Evolutionary conservation across 2,888 invertebrate species (phyloP), one percentile per base, ranked within the genome.

Genomic region (Amiota minor): DNA sequence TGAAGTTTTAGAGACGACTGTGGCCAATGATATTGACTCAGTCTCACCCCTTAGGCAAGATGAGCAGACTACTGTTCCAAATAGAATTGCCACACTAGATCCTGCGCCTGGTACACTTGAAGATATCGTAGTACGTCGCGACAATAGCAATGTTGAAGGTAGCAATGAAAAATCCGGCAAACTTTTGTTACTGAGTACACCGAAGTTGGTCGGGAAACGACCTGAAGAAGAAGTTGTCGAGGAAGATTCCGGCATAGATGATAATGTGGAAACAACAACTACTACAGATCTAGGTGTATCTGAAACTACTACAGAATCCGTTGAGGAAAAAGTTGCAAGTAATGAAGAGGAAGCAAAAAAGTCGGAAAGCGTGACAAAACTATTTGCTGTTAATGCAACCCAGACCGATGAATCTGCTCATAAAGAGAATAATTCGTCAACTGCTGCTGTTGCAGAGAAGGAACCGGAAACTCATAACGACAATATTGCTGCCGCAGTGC

Each of bases 161-260:
- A 9, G 14, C 1, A 71, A 56, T 11, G 71, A 75, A 62, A 86
- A 80, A 75, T 85, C 79, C 8, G 84, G 78, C n/a, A 83, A 80
- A 50, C 77, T 87, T n/a, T 74, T 87, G 71, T 78, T 87, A n/a
- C 77, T 87, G 8, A 87, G 86, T 72, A 82, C 85, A 11, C 84
- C 88, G 1, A 82, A 79, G 59, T 59, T 59, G 11, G 59, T 78
- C 65, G 55, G 77, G 9, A 87, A 82, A 72, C 81, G 86, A 45
- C 75, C 80, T 2, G 79, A 79, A 45, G 80, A 84, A 68, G 78
- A 78, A 18, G 56, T 18, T 3, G 69, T 78, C n/a, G 86, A 82
- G 71, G 88, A 88, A 72, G 78, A 80, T 61, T 86, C 83, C 16
- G 86, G 85, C 16, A 75, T 72, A n/a, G 73, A 77, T n/a, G 64